Evolutionary conservation across 2,797 vertebrate species (phyloP), one percentile per base, ranked within the genome.

Genomic region (Scleropages formosus): DNA sequence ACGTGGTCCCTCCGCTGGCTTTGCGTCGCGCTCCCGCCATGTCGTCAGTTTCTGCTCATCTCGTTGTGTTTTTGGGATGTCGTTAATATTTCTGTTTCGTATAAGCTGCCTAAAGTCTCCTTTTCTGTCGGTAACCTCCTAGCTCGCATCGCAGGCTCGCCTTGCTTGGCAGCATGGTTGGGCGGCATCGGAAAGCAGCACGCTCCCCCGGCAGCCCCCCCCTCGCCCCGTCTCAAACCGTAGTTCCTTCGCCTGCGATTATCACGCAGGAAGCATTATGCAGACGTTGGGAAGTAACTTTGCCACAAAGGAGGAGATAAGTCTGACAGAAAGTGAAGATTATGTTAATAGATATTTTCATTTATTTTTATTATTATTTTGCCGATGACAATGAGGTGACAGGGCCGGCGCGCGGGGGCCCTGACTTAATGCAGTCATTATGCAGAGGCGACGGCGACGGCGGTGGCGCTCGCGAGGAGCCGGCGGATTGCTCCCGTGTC

Each of bases 271-370:
- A 31, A 53, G 72, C 72, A 53, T 51, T 69, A 77, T 69, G 65
- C 72, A 60, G 76, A 74, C 56, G 22, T 39, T 68, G n/a, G 22
- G 56, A 78, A 78, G 76, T 49, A 74, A 78, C 72, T 74, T 78
- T 78, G 64, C 64, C 76, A 31, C 24, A 66, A 74, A 73, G 74
- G 72, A 65, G 64, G 64, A 78, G 76, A 74, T 78, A 68, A 61
- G 64, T 51, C 64, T 78, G 76, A 78, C 76, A 74, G 71, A 67
- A 74, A 78, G 76, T 69, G 63, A 74, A 78, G 76, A 78, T 78
- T 78, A 78, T 78, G 76, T 68, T 74, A 78, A 78, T 78, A 78
- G 72, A 74, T 73, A 78, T 74, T 78, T 69, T 73, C 70, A 64
- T 72, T 76, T 70, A 72, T 76, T 73, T 77, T 66, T 72, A 75